Evolutionary conservation across 2,888 invertebrate genomes (phyloP).

Genomic region (Melanostoma scalare): DNA sequence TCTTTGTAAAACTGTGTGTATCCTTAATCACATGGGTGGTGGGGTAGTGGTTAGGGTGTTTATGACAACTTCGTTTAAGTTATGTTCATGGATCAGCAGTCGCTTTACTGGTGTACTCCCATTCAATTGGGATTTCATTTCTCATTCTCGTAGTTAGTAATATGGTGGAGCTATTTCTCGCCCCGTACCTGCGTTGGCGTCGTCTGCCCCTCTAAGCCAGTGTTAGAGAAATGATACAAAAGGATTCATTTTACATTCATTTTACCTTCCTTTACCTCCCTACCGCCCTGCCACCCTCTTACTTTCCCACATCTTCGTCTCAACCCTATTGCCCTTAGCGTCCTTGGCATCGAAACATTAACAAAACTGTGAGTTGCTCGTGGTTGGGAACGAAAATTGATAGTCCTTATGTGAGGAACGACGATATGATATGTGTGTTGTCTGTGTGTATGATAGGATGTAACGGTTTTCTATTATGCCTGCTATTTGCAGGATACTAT

Average conservation of each 20-base stretch:
- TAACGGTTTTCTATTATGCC: slow-evolving; percentile 56
- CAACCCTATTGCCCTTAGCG: not conserved
- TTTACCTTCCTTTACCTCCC: not conserved
- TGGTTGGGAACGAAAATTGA: slow-evolving; percentile 42
- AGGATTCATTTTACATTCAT: slow-evolving; percentile 13
- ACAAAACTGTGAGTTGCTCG: slow-evolving; percentile 35
- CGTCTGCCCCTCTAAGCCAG: not conserved
- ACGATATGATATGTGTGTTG: slow-evolving; percentile 34
- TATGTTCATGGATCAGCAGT: slow-evolving; percentile 68
- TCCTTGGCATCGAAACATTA: slow-evolving; percentile 45
- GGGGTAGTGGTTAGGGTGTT: slow-evolving; percentile 41
- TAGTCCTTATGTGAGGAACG: slow-evolving; percentile 46
- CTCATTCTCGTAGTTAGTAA: slow-evolving; percentile 10
- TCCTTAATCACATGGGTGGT: slow-evolving; percentile 66
- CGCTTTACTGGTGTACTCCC: slow-evolving; percentile 37
- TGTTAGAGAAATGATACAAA: slow-evolving; percentile 21
- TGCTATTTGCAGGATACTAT: slow-evolving; percentile 50
- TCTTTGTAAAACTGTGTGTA: slow-evolving; percentile 19
- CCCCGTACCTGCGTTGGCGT: not conserved
- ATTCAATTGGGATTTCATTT: slow-evolving; percentile 50
- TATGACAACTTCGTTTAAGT: slow-evolving; percentile 71
- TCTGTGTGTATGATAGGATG: slow-evolving; percentile 49
- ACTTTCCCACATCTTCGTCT: slow-evolving; percentile 7
- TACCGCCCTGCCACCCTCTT: not conserved
- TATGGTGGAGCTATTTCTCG: slow-evolving; percentile 9